Evolutionary conservation across 2,113 vertebrate genomes (phyloP), one percentile per base, ranked within the genome.

Genomic region (Salvelinus namaycush): DNA sequence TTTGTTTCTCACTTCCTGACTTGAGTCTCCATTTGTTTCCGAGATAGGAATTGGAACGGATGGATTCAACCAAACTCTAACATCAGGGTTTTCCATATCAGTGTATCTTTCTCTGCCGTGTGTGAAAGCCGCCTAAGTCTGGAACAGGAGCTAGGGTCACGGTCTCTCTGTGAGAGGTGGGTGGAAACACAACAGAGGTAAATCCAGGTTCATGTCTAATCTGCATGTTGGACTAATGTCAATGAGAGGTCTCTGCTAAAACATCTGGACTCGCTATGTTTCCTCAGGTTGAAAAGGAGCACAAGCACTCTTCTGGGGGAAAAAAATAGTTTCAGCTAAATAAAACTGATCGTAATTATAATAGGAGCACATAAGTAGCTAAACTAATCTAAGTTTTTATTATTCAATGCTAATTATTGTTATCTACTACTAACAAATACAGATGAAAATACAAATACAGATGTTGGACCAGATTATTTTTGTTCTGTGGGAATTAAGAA

Each of bases 81-180:
- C 59, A 62, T 22, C n/a, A 57, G 54, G 3, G 54, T 57, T 8
- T 20, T 57, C 54, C 51, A 60, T 20, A 16, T 62, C 8, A 24
- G n/a, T 22, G 18, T n/a, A 54, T 14, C 14, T 54, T 18, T 54
- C 4, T 54, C 16, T 12, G 39, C 9, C 9, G 39, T 44, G 2
- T 44, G 39, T 44, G 39, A 44, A 54, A 18, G 14, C 5, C 5
- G 3, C 16, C 16, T 54, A 1, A 24, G 13, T 24, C n/a, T 22
- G 5, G 7, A 62, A 22, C n/a, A n/a, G 59, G 29, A 6, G n/a
- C 14, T 39, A n/a, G 49, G 79, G 72, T 84, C 70, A 13, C 68
- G 31, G 70, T 68, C 82, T 80, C 76, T 39, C 68, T 76, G 68
- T 79, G 77, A 26, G 76, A 22, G 2, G 59, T 57, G 80, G 76